Evolutionary conservation across 2,797 vertebrate species (phyloP).

Genomic region (Phataginus tricuspis): DNA sequence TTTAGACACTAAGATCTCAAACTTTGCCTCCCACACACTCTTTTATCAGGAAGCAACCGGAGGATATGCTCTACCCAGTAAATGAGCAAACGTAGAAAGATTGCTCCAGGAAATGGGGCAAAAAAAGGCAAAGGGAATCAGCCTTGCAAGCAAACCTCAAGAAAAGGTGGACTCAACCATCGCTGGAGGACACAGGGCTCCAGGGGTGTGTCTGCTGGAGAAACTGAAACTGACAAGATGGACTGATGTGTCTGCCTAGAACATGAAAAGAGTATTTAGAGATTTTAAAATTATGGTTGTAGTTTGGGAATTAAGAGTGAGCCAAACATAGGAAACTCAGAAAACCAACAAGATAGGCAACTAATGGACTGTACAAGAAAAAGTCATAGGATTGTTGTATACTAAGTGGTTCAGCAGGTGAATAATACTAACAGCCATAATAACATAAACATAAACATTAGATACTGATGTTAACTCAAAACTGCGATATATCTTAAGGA

Average conservation of each 20-base stretch:
- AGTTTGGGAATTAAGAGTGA: constrained; percentile 15
- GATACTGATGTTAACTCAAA: neutral
- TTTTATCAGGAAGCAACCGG: neutral
- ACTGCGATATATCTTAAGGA: neutral
- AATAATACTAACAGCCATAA: neutral
- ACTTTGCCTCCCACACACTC: constrained; percentile 10
- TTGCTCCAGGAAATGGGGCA: neutral
- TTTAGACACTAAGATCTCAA: constrained; percentile 1
- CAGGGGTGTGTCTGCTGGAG: neutral
- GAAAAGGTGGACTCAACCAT: rapidly evolving
- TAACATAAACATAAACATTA: neutral
- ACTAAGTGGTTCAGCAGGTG: neutral
- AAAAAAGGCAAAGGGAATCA: neutral
- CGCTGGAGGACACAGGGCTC: rapidly evolving
- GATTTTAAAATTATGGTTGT: neutral
- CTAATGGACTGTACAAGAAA: neutral
- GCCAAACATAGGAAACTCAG: neutral
- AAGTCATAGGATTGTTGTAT: rapidly evolving
- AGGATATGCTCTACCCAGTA: neutral
- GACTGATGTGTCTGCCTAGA: neutral
- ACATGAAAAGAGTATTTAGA: neutral
- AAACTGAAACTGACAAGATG: neutral
- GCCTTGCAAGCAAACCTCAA: neutral
- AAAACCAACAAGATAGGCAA: neutral
- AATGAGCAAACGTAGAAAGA: neutral